Evolutionary conservation across 1,140 invertebrate species (phyloP).

Genomic region (Hesperophylax magnus): DNA sequence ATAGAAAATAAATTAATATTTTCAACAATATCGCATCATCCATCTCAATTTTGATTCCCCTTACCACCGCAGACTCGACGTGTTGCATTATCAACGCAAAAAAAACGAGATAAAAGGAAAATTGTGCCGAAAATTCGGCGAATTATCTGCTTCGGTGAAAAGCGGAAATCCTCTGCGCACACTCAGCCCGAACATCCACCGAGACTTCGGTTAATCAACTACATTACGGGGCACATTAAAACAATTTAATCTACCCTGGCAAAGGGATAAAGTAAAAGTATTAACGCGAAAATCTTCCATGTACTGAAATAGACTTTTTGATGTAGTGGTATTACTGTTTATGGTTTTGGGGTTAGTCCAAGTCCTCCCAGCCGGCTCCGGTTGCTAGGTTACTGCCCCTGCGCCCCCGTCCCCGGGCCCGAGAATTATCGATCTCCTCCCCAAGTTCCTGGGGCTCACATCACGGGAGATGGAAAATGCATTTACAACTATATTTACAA

Average conservation of each 20-base stretch:
- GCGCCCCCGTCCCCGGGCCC: slow-evolving; percentile 44
- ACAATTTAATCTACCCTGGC: not conserved
- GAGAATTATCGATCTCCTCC: slow-evolving; percentile 55
- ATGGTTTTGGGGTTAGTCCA: not conserved
- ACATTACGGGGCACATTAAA: not conserved
- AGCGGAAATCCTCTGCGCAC: slow-evolving; percentile 7
- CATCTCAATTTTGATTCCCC: too few species aligned
- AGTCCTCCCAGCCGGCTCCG: slow-evolving; percentile 26
- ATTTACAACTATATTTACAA: slow-evolving; percentile 17
- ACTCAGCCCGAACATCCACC: not conserved
- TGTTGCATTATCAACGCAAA: too few species aligned
- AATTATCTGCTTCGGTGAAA: too few species aligned
- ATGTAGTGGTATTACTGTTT: not conserved
- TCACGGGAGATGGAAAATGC: slow-evolving; percentile 16
- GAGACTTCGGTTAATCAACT: slow-evolving; percentile 12
- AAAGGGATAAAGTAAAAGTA: not conserved
- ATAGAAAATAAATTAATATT: too few species aligned
- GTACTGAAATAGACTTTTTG: not conserved
- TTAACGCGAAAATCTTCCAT: too few species aligned
- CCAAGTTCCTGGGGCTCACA: slow-evolving; percentile 16
- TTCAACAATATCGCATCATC: too few species aligned
- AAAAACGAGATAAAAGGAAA: too few species aligned
- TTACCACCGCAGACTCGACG: too few species aligned
- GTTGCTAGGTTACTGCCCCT: slow-evolving; percentile 32
- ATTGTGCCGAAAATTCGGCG: too few species aligned